Evolutionary conservation across 2,888 invertebrate genomes (phyloP).

Genomic region (Hipparchia sbordonii): DNA sequence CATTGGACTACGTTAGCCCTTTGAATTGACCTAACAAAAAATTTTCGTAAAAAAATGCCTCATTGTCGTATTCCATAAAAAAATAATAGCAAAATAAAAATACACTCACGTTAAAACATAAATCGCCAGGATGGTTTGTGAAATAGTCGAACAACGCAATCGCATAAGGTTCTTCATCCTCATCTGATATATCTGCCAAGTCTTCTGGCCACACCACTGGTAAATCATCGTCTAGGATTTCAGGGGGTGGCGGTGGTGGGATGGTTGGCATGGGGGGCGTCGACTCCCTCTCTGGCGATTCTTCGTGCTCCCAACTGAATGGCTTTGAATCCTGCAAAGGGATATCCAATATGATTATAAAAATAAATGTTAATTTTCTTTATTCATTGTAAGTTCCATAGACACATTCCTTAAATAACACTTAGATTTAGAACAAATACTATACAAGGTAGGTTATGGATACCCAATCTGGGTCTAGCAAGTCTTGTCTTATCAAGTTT

Average conservation of each 20-base stretch:
- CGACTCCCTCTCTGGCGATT: slow-evolving; percentile 68
- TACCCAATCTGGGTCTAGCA: too few species aligned
- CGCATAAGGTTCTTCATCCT: slow-evolving; percentile 85
- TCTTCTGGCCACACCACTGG: slow-evolving; percentile 57
- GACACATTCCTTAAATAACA: too few species aligned
- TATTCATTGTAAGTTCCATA: too few species aligned
- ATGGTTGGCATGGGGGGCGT: slow-evolving; percentile 91
- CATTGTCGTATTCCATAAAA: not conserved
- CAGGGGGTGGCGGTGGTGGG: slow-evolving; percentile 90
- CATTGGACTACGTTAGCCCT: too few species aligned
- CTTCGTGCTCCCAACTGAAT: slow-evolving; percentile 64
- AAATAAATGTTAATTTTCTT: too few species aligned
- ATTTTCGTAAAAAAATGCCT: too few species aligned
- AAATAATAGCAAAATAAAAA: not conserved
- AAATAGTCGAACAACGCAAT: slow-evolving; percentile 91
- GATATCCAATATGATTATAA: not conserved
- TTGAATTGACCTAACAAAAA: too few species aligned
- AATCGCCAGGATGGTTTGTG: slow-evolving; percentile 89
- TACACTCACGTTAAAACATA: slow-evolving; percentile 88
- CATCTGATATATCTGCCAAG: slow-evolving; percentile 38
- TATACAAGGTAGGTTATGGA: too few species aligned
- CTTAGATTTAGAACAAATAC: too few species aligned
- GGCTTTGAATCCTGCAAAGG: slow-evolving; percentile 62
- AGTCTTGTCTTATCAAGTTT: too few species aligned
- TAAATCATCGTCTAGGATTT: slow-evolving; percentile 61